phyloP scores from a whole-genome alignment of 1,140 invertebrate species.

The Whitmania pigra region DNA sequence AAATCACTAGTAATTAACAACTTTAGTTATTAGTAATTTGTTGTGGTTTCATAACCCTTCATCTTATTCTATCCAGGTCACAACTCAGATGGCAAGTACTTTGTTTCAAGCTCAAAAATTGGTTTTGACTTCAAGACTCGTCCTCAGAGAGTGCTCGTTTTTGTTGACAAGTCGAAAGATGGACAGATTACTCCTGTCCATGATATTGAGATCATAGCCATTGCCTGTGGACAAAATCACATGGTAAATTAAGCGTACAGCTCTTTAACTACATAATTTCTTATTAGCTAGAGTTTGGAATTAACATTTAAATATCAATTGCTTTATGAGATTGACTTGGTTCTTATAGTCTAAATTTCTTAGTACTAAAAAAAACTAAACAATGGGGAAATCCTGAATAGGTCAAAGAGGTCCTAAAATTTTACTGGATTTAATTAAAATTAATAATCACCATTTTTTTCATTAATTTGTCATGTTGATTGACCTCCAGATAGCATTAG shows the following conservation, averaged over 20 bases:
- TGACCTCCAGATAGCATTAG: conserved; percentile 58
- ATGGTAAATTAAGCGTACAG: conserved; percentile 49
- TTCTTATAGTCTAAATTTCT: too few species aligned
- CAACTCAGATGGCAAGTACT: conserved; percentile 84
- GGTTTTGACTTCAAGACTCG: conserved; percentile 41
- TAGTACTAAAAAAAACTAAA: too few species aligned
- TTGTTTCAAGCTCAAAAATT: conserved; percentile 68
- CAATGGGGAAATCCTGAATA: too few species aligned
- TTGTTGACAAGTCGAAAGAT: conserved; percentile 75
- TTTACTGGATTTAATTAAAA: too few species aligned
- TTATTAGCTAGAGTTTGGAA: background rate
- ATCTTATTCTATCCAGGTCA: conserved; percentile 53
- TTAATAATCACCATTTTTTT: background rate
- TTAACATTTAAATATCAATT: too few species aligned
- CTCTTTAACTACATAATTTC: background rate
- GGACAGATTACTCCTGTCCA: conserved; percentile 69
- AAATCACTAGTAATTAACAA: too few species aligned
- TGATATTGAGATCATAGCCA: conserved; percentile 72
- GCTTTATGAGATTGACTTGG: too few species aligned
- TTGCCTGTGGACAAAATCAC: conserved; percentile 79
- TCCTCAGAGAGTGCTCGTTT: conserved; percentile 70
- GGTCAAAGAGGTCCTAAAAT: too few species aligned
- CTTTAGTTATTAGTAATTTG: too few species aligned
- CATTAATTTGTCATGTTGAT: conserved; percentile 3
- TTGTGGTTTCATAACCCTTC: too few species aligned